Conservation (phyloP, 2,797 vertebrate species). For the Pipistrellus pipistrellus region DNA sequence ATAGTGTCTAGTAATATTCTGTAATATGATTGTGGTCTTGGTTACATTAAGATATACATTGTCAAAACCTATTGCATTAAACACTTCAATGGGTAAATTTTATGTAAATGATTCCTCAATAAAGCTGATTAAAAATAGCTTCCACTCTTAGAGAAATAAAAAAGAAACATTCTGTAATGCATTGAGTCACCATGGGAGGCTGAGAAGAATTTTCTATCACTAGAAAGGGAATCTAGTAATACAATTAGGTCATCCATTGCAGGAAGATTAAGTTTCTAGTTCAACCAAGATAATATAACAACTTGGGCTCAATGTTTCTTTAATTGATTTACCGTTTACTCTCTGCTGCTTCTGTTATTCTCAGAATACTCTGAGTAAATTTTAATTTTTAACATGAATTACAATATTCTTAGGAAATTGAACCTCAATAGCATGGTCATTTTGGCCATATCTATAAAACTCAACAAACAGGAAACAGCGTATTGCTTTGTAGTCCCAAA, state of each 20-base stretch:
- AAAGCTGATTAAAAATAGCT: conserved; percentile 51
- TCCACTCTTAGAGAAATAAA: conserved; percentile 34
- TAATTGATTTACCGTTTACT: conserved; percentile 74
- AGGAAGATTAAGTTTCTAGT: conserved; percentile 66
- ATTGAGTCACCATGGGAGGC: neutral
- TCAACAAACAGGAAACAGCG: neutral
- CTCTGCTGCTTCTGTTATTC: conserved; percentile 55
- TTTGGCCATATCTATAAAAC: neutral
- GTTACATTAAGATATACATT: neutral
- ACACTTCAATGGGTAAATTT: conserved; percentile 18
- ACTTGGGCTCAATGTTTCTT: conserved; percentile 44
- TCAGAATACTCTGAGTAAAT: conserved; percentile 56
- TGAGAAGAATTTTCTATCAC: conserved; percentile 18
- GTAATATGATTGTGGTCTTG: neutral
- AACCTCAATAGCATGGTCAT: neutral
- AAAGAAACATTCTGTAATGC: neutral
- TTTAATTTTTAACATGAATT: conserved; percentile 62
- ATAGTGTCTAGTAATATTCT: neutral
- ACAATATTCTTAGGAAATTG: conserved; percentile 67
- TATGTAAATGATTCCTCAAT: conserved; percentile 52
- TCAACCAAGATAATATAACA: conserved; percentile 60
- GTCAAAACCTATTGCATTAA: neutral
- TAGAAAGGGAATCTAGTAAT: neutral
- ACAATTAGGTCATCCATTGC: conserved; percentile 58
- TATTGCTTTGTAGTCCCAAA: neutral